Evolutionary conservation across 2,888 invertebrate genomes (phyloP), one percentile per base, ranked within the genome.

Genomic region (Stenodema calcarata): DNA sequence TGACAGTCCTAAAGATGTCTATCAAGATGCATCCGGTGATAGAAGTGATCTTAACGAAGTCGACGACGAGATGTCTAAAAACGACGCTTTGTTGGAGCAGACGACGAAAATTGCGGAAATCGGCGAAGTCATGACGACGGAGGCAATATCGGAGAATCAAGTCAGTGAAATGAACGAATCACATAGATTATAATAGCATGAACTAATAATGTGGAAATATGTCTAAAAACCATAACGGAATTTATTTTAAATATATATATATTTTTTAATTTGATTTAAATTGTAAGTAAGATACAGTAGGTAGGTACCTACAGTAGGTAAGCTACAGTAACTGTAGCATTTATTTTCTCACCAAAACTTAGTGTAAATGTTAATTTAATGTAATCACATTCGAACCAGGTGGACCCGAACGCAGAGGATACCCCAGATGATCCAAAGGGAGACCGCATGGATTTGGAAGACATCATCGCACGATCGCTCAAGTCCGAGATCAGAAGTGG

Each of bases 401-500:
- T 62, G 62, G 62, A 62, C 11, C 62, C 62, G 3, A 62, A 23
- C 23, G 62, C 62, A 12, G 62, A 91, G 27, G 87, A 88, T 28
- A 85, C 86, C 41, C 87, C 87, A 30, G 91, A 91, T 88, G 90
- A 91, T 1, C 86, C 88, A 23, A 89, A 89, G 70, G 50, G 50
- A 27, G 80, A 54, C n/a, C 47, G 30, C 28, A 50, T 50, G 28
- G 18, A 41, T 30, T 23, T 91, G 87, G 92, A 91, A 90, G 91
- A 90, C 87, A 91, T 90, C 28, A 90, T 86, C 41, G 86, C 86
- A 18, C 35, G 86, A 9, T 47, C 76, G 14, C 27, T 86, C 12
- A 86, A 86, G 54, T 62, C 41, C 23, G 86, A 79, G 23, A 86
- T 91, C 85, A 90, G 93, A 89, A 92, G 92, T 89, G 91, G 92